Percentiles rank a stretch among this genome's conserved stretches.
Conservation (phyloP, 2,888 invertebrate genomes). For the Thereva unica region DNA sequence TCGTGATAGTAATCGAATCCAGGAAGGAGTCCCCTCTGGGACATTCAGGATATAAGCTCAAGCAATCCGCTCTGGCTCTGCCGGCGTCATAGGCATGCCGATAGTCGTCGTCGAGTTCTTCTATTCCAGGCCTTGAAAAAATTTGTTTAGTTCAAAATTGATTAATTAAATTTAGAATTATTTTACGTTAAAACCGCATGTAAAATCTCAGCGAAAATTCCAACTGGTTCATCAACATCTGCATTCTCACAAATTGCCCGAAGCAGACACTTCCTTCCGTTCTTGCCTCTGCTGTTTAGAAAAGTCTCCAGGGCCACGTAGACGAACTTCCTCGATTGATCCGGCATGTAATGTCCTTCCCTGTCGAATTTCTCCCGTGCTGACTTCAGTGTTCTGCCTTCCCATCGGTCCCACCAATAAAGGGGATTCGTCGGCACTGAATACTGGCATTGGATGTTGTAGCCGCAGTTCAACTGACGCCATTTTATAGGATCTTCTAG, state of each 20-base stretch:
- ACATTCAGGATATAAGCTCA: slow-evolving; percentile 64
- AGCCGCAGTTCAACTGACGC: slow-evolving; percentile 49
- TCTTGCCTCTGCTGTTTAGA: slow-evolving; percentile 45
- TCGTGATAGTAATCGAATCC: slow-evolving; percentile 53
- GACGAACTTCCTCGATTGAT: slow-evolving; percentile 51
- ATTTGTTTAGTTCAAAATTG: not conserved
- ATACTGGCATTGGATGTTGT: slow-evolving; percentile 50
- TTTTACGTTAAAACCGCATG: slow-evolving; percentile 52
- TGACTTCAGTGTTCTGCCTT: slow-evolving; percentile 47
- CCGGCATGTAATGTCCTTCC: slow-evolving; percentile 36
- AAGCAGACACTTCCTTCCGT: slow-evolving; percentile 50
- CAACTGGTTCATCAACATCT: slow-evolving; percentile 49
- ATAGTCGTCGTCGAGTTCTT: slow-evolving; percentile 61
- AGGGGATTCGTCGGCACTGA: slow-evolving; percentile 49
- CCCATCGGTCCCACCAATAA: slow-evolving; percentile 54
- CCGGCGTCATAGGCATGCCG: slow-evolving; percentile 60
- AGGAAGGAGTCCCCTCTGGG: slow-evolving; percentile 65
- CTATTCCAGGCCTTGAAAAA: slow-evolving; percentile 46
- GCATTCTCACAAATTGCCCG: slow-evolving; percentile 55
- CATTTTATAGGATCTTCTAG: slow-evolving; percentile 50
- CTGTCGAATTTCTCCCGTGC: slow-evolving; percentile 13
- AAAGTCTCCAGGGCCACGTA: slow-evolving; percentile 51
- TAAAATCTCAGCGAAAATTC: slow-evolving; percentile 50
- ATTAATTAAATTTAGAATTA: not conserved
- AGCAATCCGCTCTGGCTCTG: slow-evolving; percentile 59